Conservation (phyloP, 2,797 vertebrate genomes). For the Pitangus sulphuratus region DNA sequence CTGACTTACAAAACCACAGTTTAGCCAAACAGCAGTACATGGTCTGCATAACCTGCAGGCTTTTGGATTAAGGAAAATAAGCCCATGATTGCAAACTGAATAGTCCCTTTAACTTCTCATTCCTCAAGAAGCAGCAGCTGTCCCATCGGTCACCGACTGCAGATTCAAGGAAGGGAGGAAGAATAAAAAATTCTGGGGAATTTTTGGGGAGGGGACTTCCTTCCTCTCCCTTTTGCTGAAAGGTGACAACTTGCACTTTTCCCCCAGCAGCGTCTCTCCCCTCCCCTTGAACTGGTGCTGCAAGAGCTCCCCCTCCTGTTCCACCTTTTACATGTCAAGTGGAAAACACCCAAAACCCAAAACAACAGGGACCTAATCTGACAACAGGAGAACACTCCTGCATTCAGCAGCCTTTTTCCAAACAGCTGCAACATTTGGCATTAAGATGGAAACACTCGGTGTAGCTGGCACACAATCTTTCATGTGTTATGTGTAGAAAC, state of each 20-base stretch:
- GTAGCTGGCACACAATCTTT: neutral
- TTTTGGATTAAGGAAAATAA: neutral
- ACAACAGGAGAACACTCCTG: neutral
- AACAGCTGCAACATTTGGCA: neutral
- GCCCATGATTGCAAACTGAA: neutral
- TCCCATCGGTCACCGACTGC: neutral
- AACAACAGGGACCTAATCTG: neutral
- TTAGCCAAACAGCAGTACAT: neutral
- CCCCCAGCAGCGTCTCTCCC: neutral
- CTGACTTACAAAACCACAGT: neutral
- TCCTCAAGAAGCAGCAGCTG: neutral
- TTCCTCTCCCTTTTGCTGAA: neutral
- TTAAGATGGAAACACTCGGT: neutral
- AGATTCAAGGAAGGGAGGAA: neutral
- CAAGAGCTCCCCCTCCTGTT: slow-evolving; percentile 40
- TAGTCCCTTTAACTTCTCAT: neutral
- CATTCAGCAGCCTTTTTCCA: neutral
- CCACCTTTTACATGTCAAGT: rapidly evolving
- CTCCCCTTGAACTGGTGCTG: neutral
- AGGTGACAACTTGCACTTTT: neutral
- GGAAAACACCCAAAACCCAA: neutral
- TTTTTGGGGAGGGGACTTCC: neutral
- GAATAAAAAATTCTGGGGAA: too few relatives aligned
- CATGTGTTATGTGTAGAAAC: rapidly evolving
- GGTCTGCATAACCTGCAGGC: neutral